A percentile compares a stretch with the other conserved stretches of the same genome.
phyloP scores from a whole-genome alignment of 2,888 invertebrate genomes.

The Sphaerophoria rueppellii region DNA sequence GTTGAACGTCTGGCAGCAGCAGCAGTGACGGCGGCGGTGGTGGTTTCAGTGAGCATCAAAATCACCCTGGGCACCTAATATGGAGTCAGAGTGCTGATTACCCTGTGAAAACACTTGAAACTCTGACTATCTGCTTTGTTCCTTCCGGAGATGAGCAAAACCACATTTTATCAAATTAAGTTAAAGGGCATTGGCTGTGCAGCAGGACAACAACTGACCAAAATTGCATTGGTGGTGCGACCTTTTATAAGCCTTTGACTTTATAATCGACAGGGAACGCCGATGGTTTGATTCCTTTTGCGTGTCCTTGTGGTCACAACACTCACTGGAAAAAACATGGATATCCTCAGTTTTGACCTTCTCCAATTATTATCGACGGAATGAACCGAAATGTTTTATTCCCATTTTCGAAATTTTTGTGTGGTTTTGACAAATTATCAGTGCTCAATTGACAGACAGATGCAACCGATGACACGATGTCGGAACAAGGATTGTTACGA shows the following conservation, averaged over 20 bases:
- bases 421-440: conserved; percentile 71
- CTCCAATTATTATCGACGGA: conserved; percentile 31
- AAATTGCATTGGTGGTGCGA: conserved; percentile 1
- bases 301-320: conserved; percentile 61
- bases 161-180: conserved; percentile 66
- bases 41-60: conserved; percentile 56
- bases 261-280: conserved; percentile 36
- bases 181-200: conserved; percentile 42
- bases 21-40: neutral
- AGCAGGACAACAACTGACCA: neutral
- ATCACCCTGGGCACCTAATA: conserved; percentile 45
- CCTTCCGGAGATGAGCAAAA: conserved; percentile 38
- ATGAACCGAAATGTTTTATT: conserved; percentile 30
- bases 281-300: conserved; percentile 38
- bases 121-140: conserved; percentile 23
- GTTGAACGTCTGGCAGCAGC: too few relatives aligned
- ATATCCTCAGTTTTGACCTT: conserved; percentile 46
- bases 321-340: neutral
- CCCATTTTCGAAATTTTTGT: conserved; percentile 32
- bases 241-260: conserved; percentile 40
- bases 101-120: conserved; percentile 36
- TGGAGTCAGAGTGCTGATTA: conserved; percentile 47
- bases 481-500: conserved; percentile 39
- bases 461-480: conserved; percentile 11
- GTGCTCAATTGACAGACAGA: conserved; percentile 34